phyloP scores from a whole-genome alignment of 2,113 vertebrate genomes.

The Azemiops feae region DNA sequence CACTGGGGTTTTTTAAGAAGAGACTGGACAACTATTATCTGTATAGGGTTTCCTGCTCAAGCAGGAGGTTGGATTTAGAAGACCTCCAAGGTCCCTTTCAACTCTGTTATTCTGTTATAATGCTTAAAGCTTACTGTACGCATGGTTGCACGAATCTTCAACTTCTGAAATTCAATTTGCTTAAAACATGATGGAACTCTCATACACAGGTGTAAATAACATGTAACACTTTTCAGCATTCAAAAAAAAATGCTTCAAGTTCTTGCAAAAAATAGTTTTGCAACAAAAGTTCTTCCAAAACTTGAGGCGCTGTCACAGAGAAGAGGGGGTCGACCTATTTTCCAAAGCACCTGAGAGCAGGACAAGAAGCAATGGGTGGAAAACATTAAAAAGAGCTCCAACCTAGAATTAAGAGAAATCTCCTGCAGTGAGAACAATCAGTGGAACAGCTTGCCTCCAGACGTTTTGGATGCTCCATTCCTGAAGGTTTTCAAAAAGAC shows the following conservation, averaged over 20 bases:
- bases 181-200: background rate
- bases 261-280: background rate
- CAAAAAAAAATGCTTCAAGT: background rate
- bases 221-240: background rate
- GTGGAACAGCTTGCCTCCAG: no score
- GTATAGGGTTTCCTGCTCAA: background rate
- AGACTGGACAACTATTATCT: background rate
- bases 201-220: background rate
- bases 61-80: background rate
- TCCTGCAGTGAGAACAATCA: no score
- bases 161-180: background rate
- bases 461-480: no score
- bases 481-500: background rate
- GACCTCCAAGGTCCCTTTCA: background rate
- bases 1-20: background rate
- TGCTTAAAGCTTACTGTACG: background rate
- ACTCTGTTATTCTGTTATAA: background rate
- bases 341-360: background rate
- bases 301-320: background rate
- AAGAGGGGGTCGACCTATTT: background rate
- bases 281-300: background rate
- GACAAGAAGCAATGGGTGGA: background rate
- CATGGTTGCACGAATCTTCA: background rate
- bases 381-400: background rate
- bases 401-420: background rate